These are phyloP conservation scores for Acanthosepion lycidas DNA, from an alignment of 2,888 invertebrate genomes.

Conservation along the genomic window DNA sequence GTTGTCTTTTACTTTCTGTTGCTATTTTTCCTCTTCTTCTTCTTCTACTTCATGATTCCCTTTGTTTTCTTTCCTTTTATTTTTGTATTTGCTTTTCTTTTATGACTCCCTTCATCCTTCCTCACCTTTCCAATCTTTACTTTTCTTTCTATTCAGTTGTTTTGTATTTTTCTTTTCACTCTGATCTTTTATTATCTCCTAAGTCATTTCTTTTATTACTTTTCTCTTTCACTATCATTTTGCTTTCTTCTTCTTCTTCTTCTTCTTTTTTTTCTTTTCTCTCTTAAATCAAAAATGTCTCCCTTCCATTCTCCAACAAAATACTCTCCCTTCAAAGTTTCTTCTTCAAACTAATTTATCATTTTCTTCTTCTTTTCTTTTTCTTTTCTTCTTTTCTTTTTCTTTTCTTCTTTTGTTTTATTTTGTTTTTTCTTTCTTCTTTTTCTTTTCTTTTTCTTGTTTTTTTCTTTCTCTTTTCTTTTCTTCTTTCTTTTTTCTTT, in stretches of 20 bases:
- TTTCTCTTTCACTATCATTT: not conserved
- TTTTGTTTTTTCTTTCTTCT: not conserved
- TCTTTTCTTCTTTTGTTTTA: not conserved
- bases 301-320: no score
- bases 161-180: not conserved
- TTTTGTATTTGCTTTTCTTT: not conserved
- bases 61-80: not conserved
- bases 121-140: not conserved
- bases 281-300: no score
- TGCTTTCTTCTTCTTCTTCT: no score
- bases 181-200: no score
- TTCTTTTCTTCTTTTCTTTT: not conserved
- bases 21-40: not conserved
- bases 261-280: accelerated
- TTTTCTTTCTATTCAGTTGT: not conserved
- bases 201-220: not conserved
- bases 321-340: no score
- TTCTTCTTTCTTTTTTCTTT: not conserved
- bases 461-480: not conserved
- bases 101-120: not conserved
- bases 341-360: no score
- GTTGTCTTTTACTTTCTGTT: not conserved
- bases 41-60: no score
- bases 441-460: not conserved
- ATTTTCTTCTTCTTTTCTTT: not conserved